These are phyloP conservation scores for Argyra leucocephala DNA, from an alignment of 2,888 invertebrate genomes.

Conservation along the genomic window DNA sequence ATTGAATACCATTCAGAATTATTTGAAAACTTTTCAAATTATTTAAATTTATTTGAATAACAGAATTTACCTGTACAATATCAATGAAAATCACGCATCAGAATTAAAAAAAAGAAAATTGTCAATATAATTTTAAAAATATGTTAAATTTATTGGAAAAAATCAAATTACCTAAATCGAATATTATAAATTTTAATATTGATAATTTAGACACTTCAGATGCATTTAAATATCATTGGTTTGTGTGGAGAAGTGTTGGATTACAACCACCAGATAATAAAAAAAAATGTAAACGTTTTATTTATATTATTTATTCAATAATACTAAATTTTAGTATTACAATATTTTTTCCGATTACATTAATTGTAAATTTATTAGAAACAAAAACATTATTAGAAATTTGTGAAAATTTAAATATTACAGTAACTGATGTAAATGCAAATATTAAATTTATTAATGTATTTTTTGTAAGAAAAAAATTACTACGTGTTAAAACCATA, in stretches of 20 bases:
- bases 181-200: too few species aligned
- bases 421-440: conserved; percentile 34
- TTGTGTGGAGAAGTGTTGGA: conserved; percentile 34
- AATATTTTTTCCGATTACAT: conserved; percentile 34
- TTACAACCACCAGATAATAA: conserved; percentile 25
- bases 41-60: too few species aligned
- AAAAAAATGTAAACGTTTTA: not conserved
- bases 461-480: conserved; percentile 29
- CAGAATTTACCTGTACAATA: too few species aligned
- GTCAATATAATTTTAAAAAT: too few species aligned
- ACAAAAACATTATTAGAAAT: conserved; percentile 29
- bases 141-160: too few species aligned
- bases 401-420: conserved; percentile 36
- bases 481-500: conserved; percentile 27
- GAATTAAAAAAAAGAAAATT: too few species aligned
- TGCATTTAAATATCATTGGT: conserved; percentile 36
- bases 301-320: conserved; percentile 27
- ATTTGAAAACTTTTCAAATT: too few species aligned
- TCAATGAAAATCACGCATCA: too few species aligned
- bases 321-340: conserved; percentile 31
- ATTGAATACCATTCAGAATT: too few species aligned
- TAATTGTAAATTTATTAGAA: conserved; percentile 31
- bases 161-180: too few species aligned
- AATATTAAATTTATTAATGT: conserved; percentile 37
- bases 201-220: not conserved